These are phyloP conservation scores for Gallinago media DNA, from an alignment of 2,113 vertebrate species.

Conservation along the genomic window DNA sequence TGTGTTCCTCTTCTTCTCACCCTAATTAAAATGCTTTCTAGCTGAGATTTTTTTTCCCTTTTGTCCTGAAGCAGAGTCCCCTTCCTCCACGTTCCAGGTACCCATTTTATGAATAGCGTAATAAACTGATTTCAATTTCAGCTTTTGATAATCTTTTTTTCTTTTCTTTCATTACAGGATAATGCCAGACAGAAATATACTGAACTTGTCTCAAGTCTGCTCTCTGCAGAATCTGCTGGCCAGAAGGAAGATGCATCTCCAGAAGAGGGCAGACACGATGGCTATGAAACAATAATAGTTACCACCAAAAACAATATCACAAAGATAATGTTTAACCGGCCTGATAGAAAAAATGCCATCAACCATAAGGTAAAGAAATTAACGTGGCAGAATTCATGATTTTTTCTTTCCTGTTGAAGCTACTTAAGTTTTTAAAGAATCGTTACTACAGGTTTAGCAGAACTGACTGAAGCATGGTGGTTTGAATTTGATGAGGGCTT, in stretches of 20 bases:
- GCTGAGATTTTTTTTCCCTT: neutral
- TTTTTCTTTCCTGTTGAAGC: neutral
- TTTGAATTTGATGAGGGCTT: neutral
- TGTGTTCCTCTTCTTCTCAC: neutral
- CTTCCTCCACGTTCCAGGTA: neutral
- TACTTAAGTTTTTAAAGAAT: neutral
- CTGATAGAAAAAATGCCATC: constrained; percentile 91
- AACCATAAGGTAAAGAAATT: constrained; percentile 76
- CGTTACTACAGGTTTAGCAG: neutral
- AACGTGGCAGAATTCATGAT: neutral
- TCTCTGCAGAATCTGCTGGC: constrained; percentile 69
- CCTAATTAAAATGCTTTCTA: neutral
- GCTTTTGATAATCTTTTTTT: neutral
- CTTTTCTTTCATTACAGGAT: constrained; percentile 76
- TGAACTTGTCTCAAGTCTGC: constrained; percentile 82
- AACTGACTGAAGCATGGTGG: neutral
- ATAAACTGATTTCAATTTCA: neutral
- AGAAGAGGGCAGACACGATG: neutral
- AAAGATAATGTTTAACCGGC: constrained; percentile 89
- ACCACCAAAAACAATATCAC: constrained; percentile 87
- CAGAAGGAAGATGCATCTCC: constrained; percentile 35
- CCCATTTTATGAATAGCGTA: neutral
- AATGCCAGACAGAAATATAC: constrained; percentile 87
- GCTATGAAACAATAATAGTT: constrained; percentile 81
- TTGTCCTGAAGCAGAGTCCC: neutral